These are phyloP conservation scores for Idaea straminata DNA, from an alignment of 2,888 invertebrate species.

Conservation along the genomic window DNA sequence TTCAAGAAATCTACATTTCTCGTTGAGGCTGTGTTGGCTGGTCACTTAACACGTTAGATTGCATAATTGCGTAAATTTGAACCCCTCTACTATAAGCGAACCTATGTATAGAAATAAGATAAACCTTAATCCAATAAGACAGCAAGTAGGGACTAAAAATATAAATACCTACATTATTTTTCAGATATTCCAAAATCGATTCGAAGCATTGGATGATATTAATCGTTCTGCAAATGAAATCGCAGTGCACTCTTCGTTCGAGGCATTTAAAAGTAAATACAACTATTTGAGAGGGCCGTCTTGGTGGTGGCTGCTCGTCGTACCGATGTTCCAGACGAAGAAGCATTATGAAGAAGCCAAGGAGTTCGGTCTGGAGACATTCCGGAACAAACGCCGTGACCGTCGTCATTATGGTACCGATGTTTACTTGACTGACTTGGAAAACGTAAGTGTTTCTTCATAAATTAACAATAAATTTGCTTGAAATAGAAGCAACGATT, in stretches of 20 bases:
- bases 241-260: neutral
- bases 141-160: neutral
- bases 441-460: neutral
- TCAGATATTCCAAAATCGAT: conserved; percentile 3
- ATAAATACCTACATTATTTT: neutral
- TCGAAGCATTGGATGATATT: conserved; percentile 1
- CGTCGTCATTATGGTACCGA: neutral
- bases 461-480: neutral
- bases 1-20: no score
- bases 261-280: neutral
- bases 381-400: neutral
- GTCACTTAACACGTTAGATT: no score
- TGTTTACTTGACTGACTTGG: neutral
- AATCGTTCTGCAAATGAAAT: neutral
- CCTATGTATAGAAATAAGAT: no score
- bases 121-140: no score
- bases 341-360: neutral
- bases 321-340: neutral
- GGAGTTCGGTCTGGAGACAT: neutral
- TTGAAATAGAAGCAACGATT: no score
- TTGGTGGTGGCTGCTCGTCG: neutral
- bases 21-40: no score
- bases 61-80: no score
- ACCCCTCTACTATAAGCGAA: no score
- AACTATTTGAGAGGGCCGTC: neutral